These are phyloP conservation scores for Urocitellus parryii DNA, from an alignment of 2,113 vertebrate genomes.

Conservation along the genomic window DNA sequence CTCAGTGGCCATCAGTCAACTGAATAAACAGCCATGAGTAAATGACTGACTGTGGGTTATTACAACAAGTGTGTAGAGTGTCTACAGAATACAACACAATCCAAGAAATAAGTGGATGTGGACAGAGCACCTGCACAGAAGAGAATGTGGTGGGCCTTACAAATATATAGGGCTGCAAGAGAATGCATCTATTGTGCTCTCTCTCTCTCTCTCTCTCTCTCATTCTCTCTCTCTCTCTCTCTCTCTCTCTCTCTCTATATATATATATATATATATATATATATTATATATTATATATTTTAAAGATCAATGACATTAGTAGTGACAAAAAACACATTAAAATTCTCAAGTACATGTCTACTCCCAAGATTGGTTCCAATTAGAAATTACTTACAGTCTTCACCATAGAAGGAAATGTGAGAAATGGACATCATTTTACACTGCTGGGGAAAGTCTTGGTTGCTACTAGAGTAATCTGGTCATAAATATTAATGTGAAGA, in stretches of 20 bases:
- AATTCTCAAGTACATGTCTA: not conserved
- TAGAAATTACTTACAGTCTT: constrained; percentile 27
- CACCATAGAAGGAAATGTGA: not conserved
- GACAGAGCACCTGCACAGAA: not conserved
- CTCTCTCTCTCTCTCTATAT: too few relatives aligned
- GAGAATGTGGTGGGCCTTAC: not conserved
- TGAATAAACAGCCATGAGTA: not conserved
- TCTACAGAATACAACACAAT: not conserved
- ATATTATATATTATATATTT: too few relatives aligned
- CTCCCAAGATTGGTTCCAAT: not conserved
- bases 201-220: too few relatives aligned
- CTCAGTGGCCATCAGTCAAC: not conserved
- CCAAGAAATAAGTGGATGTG: not conserved
- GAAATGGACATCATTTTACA: constrained; percentile 25
- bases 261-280: too few relatives aligned
- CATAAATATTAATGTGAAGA: constrained; percentile 53
- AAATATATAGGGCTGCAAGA: not conserved
- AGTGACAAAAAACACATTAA: not conserved
- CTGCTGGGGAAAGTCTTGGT: constrained; percentile 20
- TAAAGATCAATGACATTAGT: constrained; percentile 2
- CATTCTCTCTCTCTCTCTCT: too few relatives aligned
- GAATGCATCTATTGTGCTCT: too few relatives aligned
- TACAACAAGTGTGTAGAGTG: not conserved
- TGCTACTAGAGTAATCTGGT: not conserved
- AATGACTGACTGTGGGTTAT: not conserved